phyloP scores from a whole-genome alignment of 1,140 invertebrate genomes.

The Meloidogyne hapla region DNA sequence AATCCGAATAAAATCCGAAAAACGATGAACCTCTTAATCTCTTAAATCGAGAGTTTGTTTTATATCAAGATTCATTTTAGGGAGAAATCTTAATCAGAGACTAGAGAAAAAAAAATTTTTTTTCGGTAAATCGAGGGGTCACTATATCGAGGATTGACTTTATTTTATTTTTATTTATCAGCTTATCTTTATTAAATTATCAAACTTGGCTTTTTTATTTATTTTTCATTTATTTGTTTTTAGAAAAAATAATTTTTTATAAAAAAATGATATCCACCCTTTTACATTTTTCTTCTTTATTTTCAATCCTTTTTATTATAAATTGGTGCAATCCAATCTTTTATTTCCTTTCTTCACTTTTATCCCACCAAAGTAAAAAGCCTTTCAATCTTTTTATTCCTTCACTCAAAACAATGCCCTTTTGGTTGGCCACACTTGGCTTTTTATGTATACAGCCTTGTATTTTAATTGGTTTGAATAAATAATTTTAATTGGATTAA shows the following conservation, averaged over 20 bases:
- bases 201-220: no score
- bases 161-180: no score
- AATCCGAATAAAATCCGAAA: no score
- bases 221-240: no score
- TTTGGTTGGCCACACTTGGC: not conserved
- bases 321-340: not conserved
- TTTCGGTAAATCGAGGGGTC: no score
- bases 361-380: not conserved
- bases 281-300: not conserved
- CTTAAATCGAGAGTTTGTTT: no score
- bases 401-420: not conserved
- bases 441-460: not conserved
- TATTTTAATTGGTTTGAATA: slow-evolving; percentile 11
- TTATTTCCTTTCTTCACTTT: not conserved
- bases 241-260: not conserved
- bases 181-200: no score
- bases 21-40: no score
- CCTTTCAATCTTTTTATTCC: not conserved
- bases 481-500: not conserved
- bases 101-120: no score
- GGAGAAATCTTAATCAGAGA: no score
- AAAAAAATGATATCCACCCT: not conserved
- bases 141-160: no score
- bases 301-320: not conserved
- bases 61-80: no score